Base-by-base conservation (phyloP, 2,113 vertebrate species). In the Thunnus maccoyii region DNA sequence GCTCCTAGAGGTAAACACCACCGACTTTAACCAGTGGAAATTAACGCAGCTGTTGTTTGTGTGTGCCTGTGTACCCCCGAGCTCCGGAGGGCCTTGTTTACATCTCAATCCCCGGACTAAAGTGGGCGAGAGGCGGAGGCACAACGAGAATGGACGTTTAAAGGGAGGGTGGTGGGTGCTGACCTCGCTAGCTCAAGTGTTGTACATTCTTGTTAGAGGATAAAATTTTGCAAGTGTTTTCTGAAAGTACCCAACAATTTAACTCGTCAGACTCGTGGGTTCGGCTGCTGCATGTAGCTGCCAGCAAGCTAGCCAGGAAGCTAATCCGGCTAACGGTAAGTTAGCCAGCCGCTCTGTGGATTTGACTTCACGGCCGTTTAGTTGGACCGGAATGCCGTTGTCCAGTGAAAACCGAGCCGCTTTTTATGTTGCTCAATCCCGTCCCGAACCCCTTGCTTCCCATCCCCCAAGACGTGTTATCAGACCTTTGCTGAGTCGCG, bases 71-170 rank as follows among this genome's bases (percentile, higher is more conserved):
- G 80, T 76, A 44, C 52, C 75, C 50, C 25, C 9, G 58, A 63
- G 80, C 68, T 50, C 46, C 72, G 52, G 56, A 70, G 60, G 95
- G 95, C 95, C 95, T 95, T 96, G 95, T 96, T 96, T 96, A 96
- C 95, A 95, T 95, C 84, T 81, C 78, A 77, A 87, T 94, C 95
- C 95, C 72, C 93, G 95, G 87, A 32, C 83, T 95, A 74, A 79
- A 93, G 91, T 95, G 85, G 15, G 56, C 72, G 72, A 78, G 90
- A 91, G 80, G 83, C 83, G 67, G 79, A 36, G 78, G 82, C 78
- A 58, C 76, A 80, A 77, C 78, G 70, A 75, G 72, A 64, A 30
- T 69, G 50, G 44, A 16, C 63, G 66, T 46, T 13, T 54, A 68
- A 41, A 41, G 1, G 36, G 36, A 36, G 36, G 36, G 36, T 36